Conservation (phyloP, 2,113 vertebrate species). For the Monopterus albus region DNA sequence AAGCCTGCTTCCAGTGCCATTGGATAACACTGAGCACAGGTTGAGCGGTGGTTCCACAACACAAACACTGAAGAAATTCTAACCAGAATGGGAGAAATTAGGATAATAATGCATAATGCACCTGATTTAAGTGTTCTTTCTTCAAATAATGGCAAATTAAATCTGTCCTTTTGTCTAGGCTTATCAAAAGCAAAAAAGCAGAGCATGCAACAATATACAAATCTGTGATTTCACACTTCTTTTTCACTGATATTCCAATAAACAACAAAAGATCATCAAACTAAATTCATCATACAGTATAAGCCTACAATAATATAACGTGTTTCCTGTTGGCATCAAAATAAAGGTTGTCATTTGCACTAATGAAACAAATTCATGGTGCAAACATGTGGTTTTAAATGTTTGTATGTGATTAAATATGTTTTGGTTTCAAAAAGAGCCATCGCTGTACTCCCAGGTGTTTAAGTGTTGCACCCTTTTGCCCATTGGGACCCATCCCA, state of each 20-base stretch:
- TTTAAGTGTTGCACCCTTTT: too few species aligned
- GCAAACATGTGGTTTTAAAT: too few species aligned
- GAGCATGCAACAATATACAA: neutral
- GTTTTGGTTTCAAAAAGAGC: too few species aligned
- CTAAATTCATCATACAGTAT: neutral
- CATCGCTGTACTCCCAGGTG: too few species aligned
- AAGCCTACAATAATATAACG: too few species aligned
- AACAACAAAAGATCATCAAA: neutral
- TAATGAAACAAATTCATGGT: too few species aligned
- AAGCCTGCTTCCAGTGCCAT: neutral
- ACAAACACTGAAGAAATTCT: neutral
- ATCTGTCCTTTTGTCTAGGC: too few species aligned
- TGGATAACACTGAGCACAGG: neutral
- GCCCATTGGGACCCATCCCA: too few species aligned
- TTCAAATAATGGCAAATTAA: neutral
- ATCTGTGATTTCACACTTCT: neutral
- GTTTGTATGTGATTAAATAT: too few species aligned
- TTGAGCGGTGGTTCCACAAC: neutral
- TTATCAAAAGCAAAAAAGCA: too few species aligned
- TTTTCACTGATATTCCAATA: neutral
- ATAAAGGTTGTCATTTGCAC: too few species aligned
- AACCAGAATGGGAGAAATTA: neutral
- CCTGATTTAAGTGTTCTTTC: neutral
- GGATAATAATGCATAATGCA: neutral
- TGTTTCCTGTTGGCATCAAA: too few species aligned